Conservation (phyloP, 2,888 invertebrate species). For the Lycia hirtaria region DNA sequence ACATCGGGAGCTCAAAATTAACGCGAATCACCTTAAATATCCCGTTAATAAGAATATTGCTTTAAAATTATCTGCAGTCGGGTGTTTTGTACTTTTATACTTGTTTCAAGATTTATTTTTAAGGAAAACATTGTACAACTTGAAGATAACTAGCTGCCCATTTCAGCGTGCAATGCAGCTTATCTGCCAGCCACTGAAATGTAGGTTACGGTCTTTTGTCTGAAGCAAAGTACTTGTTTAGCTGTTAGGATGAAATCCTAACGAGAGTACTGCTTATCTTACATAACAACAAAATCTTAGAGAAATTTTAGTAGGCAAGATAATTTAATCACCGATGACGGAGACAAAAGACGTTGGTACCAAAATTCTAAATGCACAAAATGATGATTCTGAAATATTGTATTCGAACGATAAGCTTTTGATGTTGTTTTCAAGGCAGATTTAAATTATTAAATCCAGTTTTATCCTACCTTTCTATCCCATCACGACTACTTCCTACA, state of each 20-base stretch:
- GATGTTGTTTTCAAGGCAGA: too few relatives aligned
- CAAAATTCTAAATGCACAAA: neutral
- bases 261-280: neutral
- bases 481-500: too few relatives aligned
- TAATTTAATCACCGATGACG: too few relatives aligned
- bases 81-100: too few relatives aligned
- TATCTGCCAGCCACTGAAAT: slow-evolving; percentile 7
- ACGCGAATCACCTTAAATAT: too few relatives aligned
- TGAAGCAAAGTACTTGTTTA: slow-evolving; percentile 2
- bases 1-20: too few relatives aligned
- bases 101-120: too few relatives aligned
- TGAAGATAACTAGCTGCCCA: neutral
- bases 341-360: neutral
- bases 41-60: too few relatives aligned
- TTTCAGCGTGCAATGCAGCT: slow-evolving; percentile 1
- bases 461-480: too few relatives aligned
- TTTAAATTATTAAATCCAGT: too few relatives aligned
- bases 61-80: too few relatives aligned
- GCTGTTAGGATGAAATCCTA: slow-evolving; percentile 14
- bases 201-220: slow-evolving; percentile 11
- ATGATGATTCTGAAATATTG: neutral
- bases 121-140: neutral
- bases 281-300: neutral
- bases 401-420: too few relatives aligned
- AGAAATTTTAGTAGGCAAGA: neutral